Evolutionary conservation across 2,888 invertebrate species (phyloP).

Genomic region (Chironomus tentans): DNA sequence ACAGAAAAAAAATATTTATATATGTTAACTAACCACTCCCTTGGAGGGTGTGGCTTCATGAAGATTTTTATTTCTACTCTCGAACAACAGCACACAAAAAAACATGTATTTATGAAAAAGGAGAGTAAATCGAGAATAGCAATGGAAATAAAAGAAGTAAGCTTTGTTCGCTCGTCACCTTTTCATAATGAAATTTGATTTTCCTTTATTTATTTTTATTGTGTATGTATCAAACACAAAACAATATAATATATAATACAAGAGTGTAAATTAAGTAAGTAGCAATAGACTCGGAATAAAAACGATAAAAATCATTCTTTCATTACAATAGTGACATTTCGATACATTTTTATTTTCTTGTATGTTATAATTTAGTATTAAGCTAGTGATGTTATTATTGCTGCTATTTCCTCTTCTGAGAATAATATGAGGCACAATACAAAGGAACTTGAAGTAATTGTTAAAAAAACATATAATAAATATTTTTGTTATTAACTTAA

Average conservation of each 20-base stretch:
- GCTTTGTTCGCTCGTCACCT: background rate
- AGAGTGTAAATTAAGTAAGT: constrained; percentile 25
- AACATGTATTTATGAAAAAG: background rate
- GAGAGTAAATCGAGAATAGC: background rate
- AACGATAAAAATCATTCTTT: background rate
- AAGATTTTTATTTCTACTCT: background rate
- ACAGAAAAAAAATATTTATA: background rate
- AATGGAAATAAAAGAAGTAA: background rate
- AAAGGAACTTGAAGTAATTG: background rate
- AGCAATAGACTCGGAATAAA: background rate
- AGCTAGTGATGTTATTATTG: too few relatives aligned
- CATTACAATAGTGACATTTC: background rate
- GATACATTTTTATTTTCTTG: background rate
- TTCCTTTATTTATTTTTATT: background rate
- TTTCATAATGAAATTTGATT: background rate
- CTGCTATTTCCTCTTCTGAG: too few relatives aligned
- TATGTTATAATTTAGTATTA: too few relatives aligned
- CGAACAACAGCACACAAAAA: background rate
- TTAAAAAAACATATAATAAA: too few relatives aligned
- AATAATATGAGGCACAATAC: constrained; percentile 5
- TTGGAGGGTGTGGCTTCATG: background rate
- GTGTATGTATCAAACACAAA: background rate
- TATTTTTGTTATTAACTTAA: too few relatives aligned
- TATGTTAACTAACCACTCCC: background rate
- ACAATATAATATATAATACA: background rate